Base-by-base conservation (phyloP, 1,140 invertebrate genomes). In the Amyelois transitella region DNA sequence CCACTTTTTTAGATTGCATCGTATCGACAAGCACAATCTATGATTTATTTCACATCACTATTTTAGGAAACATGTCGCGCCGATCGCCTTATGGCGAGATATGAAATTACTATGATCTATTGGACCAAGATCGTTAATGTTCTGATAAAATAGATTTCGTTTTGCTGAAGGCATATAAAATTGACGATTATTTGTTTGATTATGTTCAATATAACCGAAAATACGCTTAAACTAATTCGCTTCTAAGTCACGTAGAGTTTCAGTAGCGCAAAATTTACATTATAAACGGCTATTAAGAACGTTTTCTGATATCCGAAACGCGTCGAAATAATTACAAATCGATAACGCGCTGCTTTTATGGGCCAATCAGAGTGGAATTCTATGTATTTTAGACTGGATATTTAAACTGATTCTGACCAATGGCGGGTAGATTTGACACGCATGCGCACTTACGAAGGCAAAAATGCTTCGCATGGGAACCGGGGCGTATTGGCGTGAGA, bases 21-120 rank as follows among this genome's bases (percentile, higher is more conserved):
- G 51, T 81, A 81, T 76, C 75, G 76, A 82, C 72, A 74, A 64
- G 51, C 60, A 70, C 57, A 61, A 77, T 81, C 72, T 75, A 70
- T 84, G 84, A 87, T 86, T 80, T 83, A 85, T 85, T 83, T 84
- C 79, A 81, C 72, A 85, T 74, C 76, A 81, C 85, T 87, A 78
- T 84, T 87, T 87, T 87, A 87, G 84, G 84, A 81, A 86, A 79
- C 73, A 62, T 62, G 82, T 75, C 80, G 72, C 74, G 73, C 51
- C 73, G 61, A 65, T 71, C 68, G 72, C 74, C 73, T 75, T 85
- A 84, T 75, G 71, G 71, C 69, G 52, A 76, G 75, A 76, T 83
- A 84, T 85, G 79, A 86, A 79, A 85, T 86, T 75, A 69, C 74
- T 72, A 55, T 58, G 69, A 71, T 69, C 61, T 73, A 80, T 80